Evolutionary conservation across 2,888 invertebrate species (phyloP).

Genomic region (Drosophila macrospina): DNA sequence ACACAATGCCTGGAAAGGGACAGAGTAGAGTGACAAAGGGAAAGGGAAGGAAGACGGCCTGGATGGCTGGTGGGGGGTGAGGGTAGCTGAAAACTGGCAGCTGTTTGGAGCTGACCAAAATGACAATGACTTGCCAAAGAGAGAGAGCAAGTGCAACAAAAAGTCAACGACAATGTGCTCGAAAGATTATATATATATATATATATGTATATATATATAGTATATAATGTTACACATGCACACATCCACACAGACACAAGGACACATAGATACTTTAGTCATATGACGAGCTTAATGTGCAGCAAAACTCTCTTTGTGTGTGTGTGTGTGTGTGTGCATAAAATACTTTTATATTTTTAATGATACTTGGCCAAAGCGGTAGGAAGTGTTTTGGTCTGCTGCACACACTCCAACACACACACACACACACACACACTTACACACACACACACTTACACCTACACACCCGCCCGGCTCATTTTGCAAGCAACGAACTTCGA

Average conservation of each 20-base stretch:
- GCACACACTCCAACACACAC: constrained; percentile 72
- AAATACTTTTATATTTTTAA: constrained; percentile 81
- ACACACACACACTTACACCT: constrained; percentile 45
- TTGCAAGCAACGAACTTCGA: constrained; percentile 73
- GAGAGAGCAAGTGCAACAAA: constrained; percentile 23
- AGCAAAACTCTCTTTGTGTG: constrained; percentile 33
- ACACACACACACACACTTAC: too few species aligned
- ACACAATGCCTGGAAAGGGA: constrained; percentile 19
- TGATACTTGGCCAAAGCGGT: constrained; percentile 80
- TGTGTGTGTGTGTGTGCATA: constrained; percentile 53
- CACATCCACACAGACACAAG: constrained; percentile 5
- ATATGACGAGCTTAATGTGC: constrained; percentile 57
- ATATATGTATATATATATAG: constrained; percentile 10
- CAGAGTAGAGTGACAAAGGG: not conserved
- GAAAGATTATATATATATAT: constrained; percentile 23
- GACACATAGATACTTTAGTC: constrained; percentile 38
- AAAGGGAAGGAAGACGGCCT: not conserved
- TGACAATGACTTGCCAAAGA: constrained; percentile 71
- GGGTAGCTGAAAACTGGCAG: constrained; percentile 61
- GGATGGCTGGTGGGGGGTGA: not conserved
- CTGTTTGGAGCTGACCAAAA: constrained; percentile 77
- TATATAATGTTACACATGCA: constrained; percentile 23
- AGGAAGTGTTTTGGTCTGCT: constrained; percentile 79
- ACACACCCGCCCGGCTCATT: constrained; percentile 44
- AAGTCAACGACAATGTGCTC: constrained; percentile 49